Evolutionary conservation across 2,113 vertebrate genomes (phyloP), one percentile per base, ranked within the genome.

Genomic region (Cheirogaleus medius): DNA sequence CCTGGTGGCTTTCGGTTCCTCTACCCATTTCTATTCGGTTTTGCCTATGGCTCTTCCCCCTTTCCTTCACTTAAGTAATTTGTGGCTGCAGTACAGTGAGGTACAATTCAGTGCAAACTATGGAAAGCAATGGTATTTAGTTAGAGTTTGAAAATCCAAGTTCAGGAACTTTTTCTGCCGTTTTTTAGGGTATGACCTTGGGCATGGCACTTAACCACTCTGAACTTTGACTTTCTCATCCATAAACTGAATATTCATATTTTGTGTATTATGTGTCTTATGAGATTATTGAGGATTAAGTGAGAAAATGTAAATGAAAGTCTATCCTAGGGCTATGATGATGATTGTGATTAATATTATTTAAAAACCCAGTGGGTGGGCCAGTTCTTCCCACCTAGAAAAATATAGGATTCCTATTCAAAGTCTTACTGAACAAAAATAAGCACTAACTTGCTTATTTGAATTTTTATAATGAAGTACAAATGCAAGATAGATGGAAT

Each of bases 391-490:
- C 58, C 47, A 85, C 66, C 39, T 90, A 74, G 81, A 94, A 95
- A 97, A 94, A 89, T 74, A 74, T 27, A 77, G 12, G 27, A 83
- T 91, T 94, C 34, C 66, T 96, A 76, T 92, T 87, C 29, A 92
- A 68, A 94, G 44, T 69, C 34, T 81, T 88, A 52, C 74, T 49
- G 58, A 92, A 91, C 37, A 95, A 84, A 96, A 97, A 86, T 85
- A 32, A 83, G 18, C 21, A 68, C 73, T 76, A 76, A 80, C 39
- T 95, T 94, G 68, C 29, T 97, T 95, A 96, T 91, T 88, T 89
- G 69, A 90, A 92, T 93, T 97, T 92, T 94, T 94, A 87, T 86
- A 93, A 90, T 97, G 60, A 92, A 87, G 13, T 92, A 71, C 5
- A 94, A 88, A 90, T 88, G 13, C 29, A 71, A 93, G 77, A 76